phyloP scores from a whole-genome alignment of 2,888 invertebrate species.

The Lissocephala sabroskyi region DNA sequence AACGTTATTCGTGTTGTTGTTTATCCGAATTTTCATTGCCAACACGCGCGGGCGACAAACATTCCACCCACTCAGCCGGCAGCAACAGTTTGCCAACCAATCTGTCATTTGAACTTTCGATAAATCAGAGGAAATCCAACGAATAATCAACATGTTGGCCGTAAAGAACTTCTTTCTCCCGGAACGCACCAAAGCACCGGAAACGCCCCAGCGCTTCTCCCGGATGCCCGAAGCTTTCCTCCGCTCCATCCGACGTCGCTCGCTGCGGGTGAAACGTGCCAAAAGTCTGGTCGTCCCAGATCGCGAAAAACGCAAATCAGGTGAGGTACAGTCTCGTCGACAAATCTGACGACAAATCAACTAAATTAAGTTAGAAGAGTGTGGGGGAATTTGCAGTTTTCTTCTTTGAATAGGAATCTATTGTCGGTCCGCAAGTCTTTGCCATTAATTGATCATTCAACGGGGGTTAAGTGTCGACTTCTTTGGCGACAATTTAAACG shows the following conservation, averaged over 20 bases:
- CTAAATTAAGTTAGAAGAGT: too few species aligned
- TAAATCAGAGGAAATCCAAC: too few species aligned
- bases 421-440: too few species aligned
- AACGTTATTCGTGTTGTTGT: too few species aligned
- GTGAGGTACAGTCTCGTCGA: constrained; percentile 73
- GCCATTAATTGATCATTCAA: too few species aligned
- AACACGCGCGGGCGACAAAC: constrained; percentile 31
- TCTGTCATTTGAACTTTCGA: too few species aligned
- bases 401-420: too few species aligned
- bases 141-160: constrained; percentile 75
- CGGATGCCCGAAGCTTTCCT: constrained; percentile 83
- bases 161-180: constrained; percentile 85
- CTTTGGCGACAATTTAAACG: too few species aligned
- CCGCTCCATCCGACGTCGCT: constrained; percentile 81
- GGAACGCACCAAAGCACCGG: constrained; percentile 74
- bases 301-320: constrained; percentile 84
- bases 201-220: constrained; percentile 76
- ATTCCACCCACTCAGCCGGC: background rate
- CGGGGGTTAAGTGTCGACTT: too few species aligned
- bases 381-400: too few species aligned
- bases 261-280: constrained; percentile 82
- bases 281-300: constrained; percentile 81
- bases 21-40: constrained; percentile 53
- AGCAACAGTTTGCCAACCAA: constrained; percentile 9
- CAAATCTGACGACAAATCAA: constrained; percentile 40